Percentiles rank a stretch among this genome's conserved stretches.
Conservation (phyloP, 2,888 invertebrate genomes). For the Drosophila niveifrons region DNA sequence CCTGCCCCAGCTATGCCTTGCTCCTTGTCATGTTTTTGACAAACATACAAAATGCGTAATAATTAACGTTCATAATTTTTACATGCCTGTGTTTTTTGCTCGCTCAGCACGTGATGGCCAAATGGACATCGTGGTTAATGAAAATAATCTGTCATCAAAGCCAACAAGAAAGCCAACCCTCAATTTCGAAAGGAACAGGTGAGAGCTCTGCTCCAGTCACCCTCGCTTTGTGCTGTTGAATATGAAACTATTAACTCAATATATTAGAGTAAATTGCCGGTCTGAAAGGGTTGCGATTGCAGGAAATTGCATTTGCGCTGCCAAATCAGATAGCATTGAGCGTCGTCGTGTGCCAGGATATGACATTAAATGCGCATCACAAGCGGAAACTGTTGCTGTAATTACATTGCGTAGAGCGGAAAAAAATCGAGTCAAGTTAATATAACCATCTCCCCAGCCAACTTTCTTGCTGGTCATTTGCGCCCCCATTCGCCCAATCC, state of each 20-base stretch:
- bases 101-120: constrained; percentile 36
- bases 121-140: constrained; percentile 74
- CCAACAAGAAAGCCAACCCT: constrained; percentile 45
- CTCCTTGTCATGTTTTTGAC: constrained; percentile 64
- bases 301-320: constrained; percentile 81
- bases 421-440: constrained; percentile 20
- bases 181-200: constrained; percentile 71
- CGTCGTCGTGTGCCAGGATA: constrained; percentile 61
- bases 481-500: constrained; percentile 40
- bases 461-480: constrained; percentile 68
- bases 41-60: constrained; percentile 71
- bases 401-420: constrained; percentile 64
- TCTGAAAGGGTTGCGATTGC: constrained; percentile 67
- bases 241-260: constrained; percentile 80
- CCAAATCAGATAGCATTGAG: constrained; percentile 73
- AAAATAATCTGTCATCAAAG: constrained; percentile 84
- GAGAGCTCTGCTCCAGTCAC: constrained; percentile 46
- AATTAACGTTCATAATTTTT: constrained; percentile 75
- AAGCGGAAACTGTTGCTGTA: constrained; percentile 73
- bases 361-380: constrained; percentile 79
- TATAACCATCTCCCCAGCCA: not conserved
- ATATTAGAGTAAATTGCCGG: constrained; percentile 72
- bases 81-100: constrained; percentile 8
- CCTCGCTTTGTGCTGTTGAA: constrained; percentile 9
- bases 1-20: not conserved